Base-by-base conservation (phyloP, 1,140 invertebrate genomes). In the Rhopalosiphum padi region DNA sequence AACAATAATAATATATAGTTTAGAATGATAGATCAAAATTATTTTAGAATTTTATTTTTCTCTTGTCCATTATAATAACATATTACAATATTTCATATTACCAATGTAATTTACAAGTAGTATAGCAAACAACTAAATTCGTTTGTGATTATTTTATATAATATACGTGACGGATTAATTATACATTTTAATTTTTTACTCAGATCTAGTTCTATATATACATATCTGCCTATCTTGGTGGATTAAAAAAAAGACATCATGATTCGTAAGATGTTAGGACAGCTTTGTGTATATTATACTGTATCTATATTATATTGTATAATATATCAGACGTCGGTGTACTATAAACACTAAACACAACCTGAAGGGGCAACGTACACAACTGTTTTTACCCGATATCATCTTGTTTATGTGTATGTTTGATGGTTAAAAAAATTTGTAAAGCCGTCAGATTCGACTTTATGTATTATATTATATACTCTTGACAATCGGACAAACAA, bases 401-500 rank as follows among this genome's bases (percentile, higher is more conserved):
- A 21, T 83, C 37, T 83, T 83, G 35, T 37, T 23, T 83, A 30
- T 43, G 7, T 43, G 25, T 43, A 18, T 43, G 0, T 86, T 3
- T 8, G 18, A 83, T 41, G 22, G 82, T 83, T 86, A 35, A 88
- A 88, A 51, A 88, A 88, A 53, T 11, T 30, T 60, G 22, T 60
- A 60, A 60, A 41, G 53, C 88, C 88, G 22, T 60, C 88, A 43
- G 51, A 55, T 11, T 25, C 35, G 88, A 23, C 37, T 90, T 48
- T n/a, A 89, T n/a, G 48, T 48, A n/a, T 87, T 46, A 46, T 48
- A 87, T 86, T 55, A 48, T 89, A 41, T 55, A 41, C 15, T 55
- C 46, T 55, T 60, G 53, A 60, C 51, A 60, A 22, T 60, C 88
- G 53, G 35, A 90, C 53, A 88, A 88, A 88, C 46, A 90, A 90